Base-by-base conservation (phyloP, 2,113 vertebrate species). In the Syngnathoides biaculeatus region DNA sequence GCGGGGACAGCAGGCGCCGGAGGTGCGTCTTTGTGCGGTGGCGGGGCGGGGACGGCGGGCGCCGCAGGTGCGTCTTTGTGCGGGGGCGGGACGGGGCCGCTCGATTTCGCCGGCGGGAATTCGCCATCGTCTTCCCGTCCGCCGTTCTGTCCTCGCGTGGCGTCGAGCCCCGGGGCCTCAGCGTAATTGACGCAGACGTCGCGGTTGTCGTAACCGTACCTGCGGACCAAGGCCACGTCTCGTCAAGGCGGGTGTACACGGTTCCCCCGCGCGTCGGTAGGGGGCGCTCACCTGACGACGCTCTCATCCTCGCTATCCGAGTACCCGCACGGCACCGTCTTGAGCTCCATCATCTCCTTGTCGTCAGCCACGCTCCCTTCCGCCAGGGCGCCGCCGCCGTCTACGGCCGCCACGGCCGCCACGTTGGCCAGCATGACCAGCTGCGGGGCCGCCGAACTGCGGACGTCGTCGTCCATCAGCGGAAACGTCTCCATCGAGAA, bases 351-450 rank as follows among this genome's bases (percentile, higher is more conserved):
- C 96, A 98, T 99, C 78, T 98, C 95, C 69, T 95, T 95, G 68
- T 96, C 95, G 61, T 96, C 96, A 0, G 90, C 91, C 13, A 89
- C 79, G 61, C 74, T 55, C 24, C 95, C 95, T 0, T 91, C 91
- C 71, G 89, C 90, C 30, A 35, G 6, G 4, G 30, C 30, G 30
- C 77, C 90, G 1, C 92, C 88, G 0, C 92, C 89, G 74, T 95
- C 96, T 1, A 91, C 89, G 0, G 94, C 92, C 0, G 94, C 95
- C 78, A 95, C 87, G 0, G 84, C 84, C 26, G 96, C 96, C 53
- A 98, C 96, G 3, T 98, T 99, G 59, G 97, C 97, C 80, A 99
- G 85, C 96, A 99, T 96, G 66, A 98, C 96, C 53, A 98, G 93
- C 90, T 98, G 96, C 27, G 96, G 97, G 3, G 95, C 94, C 79